Percentiles rank a stretch among this genome's conserved stretches.
These are phyloP conservation scores for Aplodontia rufa DNA, from an alignment of 2,113 vertebrate species.

Conservation along the genomic window DNA sequence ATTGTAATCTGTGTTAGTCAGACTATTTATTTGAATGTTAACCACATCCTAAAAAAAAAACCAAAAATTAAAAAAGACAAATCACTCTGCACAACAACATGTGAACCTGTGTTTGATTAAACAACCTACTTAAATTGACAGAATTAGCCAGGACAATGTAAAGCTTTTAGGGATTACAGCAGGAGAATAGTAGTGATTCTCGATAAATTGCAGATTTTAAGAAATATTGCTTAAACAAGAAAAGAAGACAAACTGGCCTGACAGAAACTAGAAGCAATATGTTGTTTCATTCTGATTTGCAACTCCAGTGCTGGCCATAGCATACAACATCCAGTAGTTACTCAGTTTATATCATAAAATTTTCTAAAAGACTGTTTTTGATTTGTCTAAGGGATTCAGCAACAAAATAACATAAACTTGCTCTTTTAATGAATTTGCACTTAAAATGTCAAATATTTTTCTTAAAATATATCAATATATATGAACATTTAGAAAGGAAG, in stretches of 20 bases:
- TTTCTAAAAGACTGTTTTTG: background rate
- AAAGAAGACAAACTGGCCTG: too few relatives aligned
- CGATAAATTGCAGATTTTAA: background rate
- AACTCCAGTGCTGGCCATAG: too few relatives aligned
- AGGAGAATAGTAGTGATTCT: background rate
- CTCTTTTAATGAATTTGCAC: background rate
- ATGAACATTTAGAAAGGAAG: background rate
- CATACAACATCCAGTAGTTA: background rate
- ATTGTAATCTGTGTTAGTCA: background rate
- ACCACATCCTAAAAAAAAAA: background rate
- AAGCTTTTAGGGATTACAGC: too few relatives aligned
- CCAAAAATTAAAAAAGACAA: background rate
- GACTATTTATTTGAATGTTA: background rate
- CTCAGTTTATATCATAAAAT: background rate
- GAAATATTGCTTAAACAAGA: background rate
- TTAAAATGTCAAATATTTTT: background rate
- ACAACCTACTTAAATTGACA: background rate
- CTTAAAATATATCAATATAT: background rate
- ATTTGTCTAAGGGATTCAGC: background rate
- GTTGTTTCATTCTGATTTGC: background rate
- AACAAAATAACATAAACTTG: background rate
- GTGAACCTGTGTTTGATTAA: background rate
- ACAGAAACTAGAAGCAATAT: background rate
- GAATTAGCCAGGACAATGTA: background rate
- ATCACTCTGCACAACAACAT: background rate